phyloP scores from a whole-genome alignment of 2,113 vertebrate species.

The Rhadina sibilatrix region DNA sequence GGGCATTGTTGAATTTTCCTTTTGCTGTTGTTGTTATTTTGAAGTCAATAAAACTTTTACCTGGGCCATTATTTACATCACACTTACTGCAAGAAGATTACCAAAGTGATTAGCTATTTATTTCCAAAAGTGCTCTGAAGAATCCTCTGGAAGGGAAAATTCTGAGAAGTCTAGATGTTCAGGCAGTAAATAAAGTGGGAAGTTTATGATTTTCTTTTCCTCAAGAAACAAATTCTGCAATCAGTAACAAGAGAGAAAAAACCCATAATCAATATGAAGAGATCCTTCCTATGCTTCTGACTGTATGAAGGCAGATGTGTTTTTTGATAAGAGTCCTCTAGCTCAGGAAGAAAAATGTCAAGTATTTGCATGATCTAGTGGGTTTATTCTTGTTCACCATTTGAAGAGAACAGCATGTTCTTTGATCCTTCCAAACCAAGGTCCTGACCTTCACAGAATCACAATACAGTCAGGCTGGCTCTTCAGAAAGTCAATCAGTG shows the following conservation, averaged over 20 bases:
- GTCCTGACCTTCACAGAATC: background rate
- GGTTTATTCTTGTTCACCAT: background rate
- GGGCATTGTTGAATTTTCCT: background rate
- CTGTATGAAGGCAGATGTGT: constrained; percentile 41
- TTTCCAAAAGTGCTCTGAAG: constrained; percentile 42
- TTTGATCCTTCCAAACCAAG: background rate
- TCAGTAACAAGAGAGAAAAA: constrained; percentile 39
- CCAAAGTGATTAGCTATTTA: background rate
- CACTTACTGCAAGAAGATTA: background rate
- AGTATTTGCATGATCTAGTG: background rate
- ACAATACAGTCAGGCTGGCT: background rate
- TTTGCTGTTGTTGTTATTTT: background rate
- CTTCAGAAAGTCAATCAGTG: background rate
- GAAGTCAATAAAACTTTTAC: background rate
- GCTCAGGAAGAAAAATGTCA: constrained; percentile 56
- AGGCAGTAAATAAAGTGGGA: background rate
- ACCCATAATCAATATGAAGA: constrained; percentile 44
- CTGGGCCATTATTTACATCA: background rate
- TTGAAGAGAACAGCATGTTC: background rate
- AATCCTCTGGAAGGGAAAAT: background rate
- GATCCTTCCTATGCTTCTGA: constrained; percentile 16
- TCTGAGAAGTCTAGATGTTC: constrained; percentile 27
- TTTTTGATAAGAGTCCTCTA: constrained; percentile 22
- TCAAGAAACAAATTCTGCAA: constrained; percentile 59
- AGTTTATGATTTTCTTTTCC: background rate